Conservation (phyloP, 2,888 invertebrate species). For the Dolichomitus sp. region DNA sequence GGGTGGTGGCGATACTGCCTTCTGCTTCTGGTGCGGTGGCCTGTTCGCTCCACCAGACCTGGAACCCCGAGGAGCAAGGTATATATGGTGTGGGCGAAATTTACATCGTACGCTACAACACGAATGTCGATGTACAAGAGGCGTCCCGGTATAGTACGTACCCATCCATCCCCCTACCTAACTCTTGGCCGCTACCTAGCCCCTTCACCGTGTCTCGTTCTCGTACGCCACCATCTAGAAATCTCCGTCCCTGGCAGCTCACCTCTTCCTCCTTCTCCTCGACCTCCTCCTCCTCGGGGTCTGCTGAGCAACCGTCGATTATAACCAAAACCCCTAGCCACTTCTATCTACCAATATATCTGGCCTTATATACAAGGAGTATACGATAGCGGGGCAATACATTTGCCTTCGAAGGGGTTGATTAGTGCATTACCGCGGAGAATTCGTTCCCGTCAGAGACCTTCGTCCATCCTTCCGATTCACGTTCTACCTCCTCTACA, state of each 20-base stretch:
- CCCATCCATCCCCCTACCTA: slow-evolving; percentile 56
- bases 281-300: slow-evolving; percentile 59
- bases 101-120: slow-evolving; percentile 80
- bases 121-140: slow-evolving; percentile 74
- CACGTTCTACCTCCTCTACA: slow-evolving; percentile 36
- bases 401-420: slow-evolving; percentile 80
- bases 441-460: slow-evolving; percentile 73
- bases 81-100: slow-evolving; percentile 78
- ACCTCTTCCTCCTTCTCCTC: slow-evolving; percentile 51
- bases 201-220: slow-evolving; percentile 64
- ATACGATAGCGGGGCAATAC: slow-evolving; percentile 73
- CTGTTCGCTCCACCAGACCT: slow-evolving; percentile 33
- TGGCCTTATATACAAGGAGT: not conserved
- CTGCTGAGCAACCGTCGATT: slow-evolving; percentile 81
- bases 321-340: slow-evolving; percentile 79
- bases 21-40: slow-evolving; percentile 46
- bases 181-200: slow-evolving; percentile 66
- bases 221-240: slow-evolving; percentile 30
- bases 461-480: slow-evolving; percentile 67
- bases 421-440: slow-evolving; percentile 82
- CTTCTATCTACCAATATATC: slow-evolving; percentile 67
- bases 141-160: slow-evolving; percentile 71
- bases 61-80: slow-evolving; percentile 30
- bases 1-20: slow-evolving; percentile 49
- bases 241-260: slow-evolving; percentile 57